Base-by-base conservation (phyloP, 1,140 invertebrate species). In the Bacillus rossius region DNA sequence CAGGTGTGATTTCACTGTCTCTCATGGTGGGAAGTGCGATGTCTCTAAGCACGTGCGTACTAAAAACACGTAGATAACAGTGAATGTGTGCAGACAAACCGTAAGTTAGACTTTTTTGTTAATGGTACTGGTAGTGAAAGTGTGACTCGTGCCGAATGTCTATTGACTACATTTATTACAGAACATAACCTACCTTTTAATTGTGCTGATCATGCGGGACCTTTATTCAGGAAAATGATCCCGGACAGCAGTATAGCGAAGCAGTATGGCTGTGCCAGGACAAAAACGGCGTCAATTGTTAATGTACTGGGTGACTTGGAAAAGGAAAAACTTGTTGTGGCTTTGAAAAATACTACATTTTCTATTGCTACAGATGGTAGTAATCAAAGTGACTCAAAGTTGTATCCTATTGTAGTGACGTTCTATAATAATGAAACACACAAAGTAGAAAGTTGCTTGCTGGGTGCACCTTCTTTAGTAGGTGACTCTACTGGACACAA, bases 221-320 rank as follows among this genome's bases (percentile, higher is more conserved):
- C 43, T 3, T 45, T 45, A 25, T 45, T 45, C 8, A 45, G 43
- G n/a, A 45, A 45, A 45, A 45, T 45, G 43, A 7, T 45, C n/a
- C 43, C 43, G 4, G 23, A 45, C 17, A 20, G 43, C 23, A 25
- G 23, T 8, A 45, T 25, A 45, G 43, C 43, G 23, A 45, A 45
- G 43, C 17, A 25, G 43, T 45, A 45, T 45, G 43, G 43, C n/a
- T 45, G 43, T 45, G 4, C 43, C 17, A 45, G 13, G 23, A 45
- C 43, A 13, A 45, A 45, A 45, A 45, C 43, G 43, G 23, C 43
- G 23, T 3, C 43, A 13, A 45, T 45, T 45, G 23, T 45, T 5
- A 25, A 25, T 20, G 43, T 20, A 45, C 17, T 45, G 43, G 43
- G 17, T 7, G 17, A 19, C 17, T 5, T 5, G 17, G 17, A 8